These are phyloP conservation scores for Pluvialis apricaria DNA, from an alignment of 2,113 vertebrate genomes.

Conservation along the genomic window DNA sequence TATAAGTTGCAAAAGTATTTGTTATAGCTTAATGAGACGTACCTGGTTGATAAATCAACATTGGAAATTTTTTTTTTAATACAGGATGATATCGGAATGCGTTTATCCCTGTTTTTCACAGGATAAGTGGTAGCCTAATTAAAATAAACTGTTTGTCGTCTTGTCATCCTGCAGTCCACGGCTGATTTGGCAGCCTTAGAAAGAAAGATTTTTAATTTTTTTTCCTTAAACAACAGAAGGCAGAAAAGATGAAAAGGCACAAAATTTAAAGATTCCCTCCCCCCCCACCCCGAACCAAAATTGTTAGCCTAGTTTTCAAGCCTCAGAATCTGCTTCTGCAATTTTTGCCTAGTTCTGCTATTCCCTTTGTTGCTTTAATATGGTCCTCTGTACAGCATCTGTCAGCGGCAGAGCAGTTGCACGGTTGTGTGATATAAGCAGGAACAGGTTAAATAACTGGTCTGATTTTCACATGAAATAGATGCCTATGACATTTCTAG, in stretches of 20 bases:
- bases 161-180: neutral
- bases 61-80: neutral
- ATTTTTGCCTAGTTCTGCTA: neutral
- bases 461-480: neutral
- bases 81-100: neutral
- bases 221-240: neutral
- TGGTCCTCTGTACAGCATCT: neutral
- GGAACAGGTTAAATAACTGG: neutral
- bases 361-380: neutral
- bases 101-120: neutral
- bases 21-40: neutral
- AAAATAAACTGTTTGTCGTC: neutral
- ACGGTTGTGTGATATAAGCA: neutral
- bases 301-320: neutral
- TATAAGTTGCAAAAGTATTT: neutral
- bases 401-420: neutral
- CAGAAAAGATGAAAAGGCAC: neutral
- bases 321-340: neutral
- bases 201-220: neutral
- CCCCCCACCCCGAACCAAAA: rapidly evolving
- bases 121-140: neutral
- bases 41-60: neutral
- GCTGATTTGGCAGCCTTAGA: neutral
- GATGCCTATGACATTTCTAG: neutral
- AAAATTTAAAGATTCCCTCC: neutral